phyloP scores from a whole-genome alignment of 2,797 vertebrate genomes.

The Picus viridis region DNA sequence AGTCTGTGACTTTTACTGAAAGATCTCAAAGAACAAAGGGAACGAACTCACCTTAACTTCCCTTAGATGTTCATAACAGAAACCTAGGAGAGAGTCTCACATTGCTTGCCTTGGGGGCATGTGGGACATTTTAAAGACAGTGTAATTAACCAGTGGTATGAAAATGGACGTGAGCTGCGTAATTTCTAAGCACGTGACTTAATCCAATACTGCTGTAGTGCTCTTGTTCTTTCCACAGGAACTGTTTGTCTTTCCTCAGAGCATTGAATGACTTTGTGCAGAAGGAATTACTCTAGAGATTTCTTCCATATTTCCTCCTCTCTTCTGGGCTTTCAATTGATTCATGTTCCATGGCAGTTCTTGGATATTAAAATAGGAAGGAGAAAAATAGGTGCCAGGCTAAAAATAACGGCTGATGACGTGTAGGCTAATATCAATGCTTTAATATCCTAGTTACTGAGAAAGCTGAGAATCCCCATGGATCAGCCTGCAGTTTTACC shows the following conservation, averaged over 20 bases:
- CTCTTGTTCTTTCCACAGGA: not conserved
- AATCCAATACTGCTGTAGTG: not conserved
- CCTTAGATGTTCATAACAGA: not conserved
- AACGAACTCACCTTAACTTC: not conserved
- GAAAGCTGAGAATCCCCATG: not conserved
- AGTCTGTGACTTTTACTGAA: not conserved
- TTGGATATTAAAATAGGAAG: constrained; percentile 30
- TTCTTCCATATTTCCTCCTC: not conserved
- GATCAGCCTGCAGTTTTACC: not conserved
- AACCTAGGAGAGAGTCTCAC: not conserved
- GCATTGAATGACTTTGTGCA: not conserved
- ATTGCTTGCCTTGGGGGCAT: not conserved
- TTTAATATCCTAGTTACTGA: not conserved
- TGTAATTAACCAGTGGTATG: not conserved
- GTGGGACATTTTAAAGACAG: not conserved
- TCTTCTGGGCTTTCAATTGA: not conserved
- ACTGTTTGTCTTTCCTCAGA: not conserved
- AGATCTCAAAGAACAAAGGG: not conserved
- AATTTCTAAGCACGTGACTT: not conserved
- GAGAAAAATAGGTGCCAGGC: not conserved
- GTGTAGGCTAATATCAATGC: not conserved
- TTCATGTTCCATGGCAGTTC: not conserved
- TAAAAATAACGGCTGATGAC: constrained; percentile 37
- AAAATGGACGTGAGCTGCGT: not conserved
- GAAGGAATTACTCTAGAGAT: not conserved